Conservation (phyloP, 1,140 invertebrate species). For the Stenopsyche tienmushanensis region DNA sequence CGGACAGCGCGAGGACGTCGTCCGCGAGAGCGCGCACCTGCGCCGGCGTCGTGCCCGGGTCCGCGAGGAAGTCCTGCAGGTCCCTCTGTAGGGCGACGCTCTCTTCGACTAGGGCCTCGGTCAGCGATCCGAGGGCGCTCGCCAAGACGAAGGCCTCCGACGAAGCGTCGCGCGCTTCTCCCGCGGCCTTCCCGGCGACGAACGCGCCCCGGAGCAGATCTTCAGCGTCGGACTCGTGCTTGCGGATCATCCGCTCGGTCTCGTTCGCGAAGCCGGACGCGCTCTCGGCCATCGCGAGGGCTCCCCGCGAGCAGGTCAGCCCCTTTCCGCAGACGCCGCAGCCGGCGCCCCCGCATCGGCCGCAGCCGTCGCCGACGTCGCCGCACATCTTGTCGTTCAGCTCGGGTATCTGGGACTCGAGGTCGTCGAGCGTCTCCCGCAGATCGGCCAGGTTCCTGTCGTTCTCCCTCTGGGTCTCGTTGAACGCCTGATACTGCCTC, state of each 20-base stretch:
- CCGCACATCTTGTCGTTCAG: constrained; percentile 91
- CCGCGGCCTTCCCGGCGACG: constrained; percentile 59
- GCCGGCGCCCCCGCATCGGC: constrained; percentile 92
- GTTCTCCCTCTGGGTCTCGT: constrained; percentile 69
- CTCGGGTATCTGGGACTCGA: constrained; percentile 75
- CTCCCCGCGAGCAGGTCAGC: constrained; percentile 85
- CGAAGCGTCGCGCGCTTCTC: constrained; percentile 54
- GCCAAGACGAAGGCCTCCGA: constrained; percentile 55
- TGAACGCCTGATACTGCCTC: constrained; percentile 68
- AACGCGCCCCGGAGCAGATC: constrained; percentile 58
- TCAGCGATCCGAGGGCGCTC: constrained; percentile 52
- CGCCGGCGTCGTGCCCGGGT: constrained; percentile 74
- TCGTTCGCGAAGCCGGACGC: constrained; percentile 83
- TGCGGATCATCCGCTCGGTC: constrained; percentile 75
- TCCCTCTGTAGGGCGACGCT: constrained; percentile 62
- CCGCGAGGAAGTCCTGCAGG: constrained; percentile 74
- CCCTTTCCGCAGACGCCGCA: constrained; percentile 91
- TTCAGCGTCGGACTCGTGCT: constrained; percentile 76
- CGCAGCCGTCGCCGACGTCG: constrained; percentile 81
- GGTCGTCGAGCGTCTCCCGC: constrained; percentile 62
- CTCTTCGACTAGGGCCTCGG: constrained; percentile 55
- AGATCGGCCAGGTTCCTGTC: constrained; percentile 67
- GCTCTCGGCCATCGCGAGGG: constrained; percentile 81
- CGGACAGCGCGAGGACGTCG: constrained; percentile 65
- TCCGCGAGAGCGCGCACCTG: constrained; percentile 79